Percentiles rank a stretch among this genome's conserved stretches.
phyloP scores from a whole-genome alignment of 2,888 invertebrate genomes.

The Charanyca ferruginea region DNA sequence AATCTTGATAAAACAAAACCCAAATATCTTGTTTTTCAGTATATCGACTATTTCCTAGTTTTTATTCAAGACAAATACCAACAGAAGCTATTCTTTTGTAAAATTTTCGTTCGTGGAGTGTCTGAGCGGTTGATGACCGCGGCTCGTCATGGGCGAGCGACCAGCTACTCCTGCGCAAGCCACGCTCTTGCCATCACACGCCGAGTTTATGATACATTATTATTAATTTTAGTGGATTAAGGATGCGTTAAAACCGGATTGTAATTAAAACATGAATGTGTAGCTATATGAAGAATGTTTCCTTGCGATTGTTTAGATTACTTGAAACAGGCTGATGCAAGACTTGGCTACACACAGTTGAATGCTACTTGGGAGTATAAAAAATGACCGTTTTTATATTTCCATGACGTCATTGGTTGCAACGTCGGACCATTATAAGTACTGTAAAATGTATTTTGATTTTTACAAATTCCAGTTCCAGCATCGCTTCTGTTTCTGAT shows the following conservation, averaged over 20 bases:
- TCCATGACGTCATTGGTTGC: background rate
- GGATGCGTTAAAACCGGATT: constrained; percentile 66
- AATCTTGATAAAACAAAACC: constrained; percentile 31
- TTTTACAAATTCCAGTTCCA: background rate
- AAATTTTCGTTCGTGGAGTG: constrained; percentile 70
- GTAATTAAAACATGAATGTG: constrained; percentile 59
- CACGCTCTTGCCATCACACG: constrained; percentile 60
- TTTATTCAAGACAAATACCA: constrained; percentile 62
- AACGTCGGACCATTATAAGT: background rate
- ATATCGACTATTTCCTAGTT: constrained; percentile 58
- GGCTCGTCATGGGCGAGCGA: constrained; percentile 73
- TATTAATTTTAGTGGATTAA: constrained; percentile 67
- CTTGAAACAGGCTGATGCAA: constrained; percentile 35
- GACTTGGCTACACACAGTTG: background rate
- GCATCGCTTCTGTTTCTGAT: too few species aligned
- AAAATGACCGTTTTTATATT: constrained; percentile 1
- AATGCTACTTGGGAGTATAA: constrained; percentile 14
- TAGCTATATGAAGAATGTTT: constrained; percentile 56
- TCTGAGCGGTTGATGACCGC: constrained; percentile 75
- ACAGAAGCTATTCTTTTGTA: constrained; percentile 67
- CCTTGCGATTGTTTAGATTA: constrained; percentile 53
- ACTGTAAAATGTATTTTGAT: background rate
- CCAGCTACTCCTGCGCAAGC: constrained; percentile 69
- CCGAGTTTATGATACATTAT: constrained; percentile 66
- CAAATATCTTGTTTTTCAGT: constrained; percentile 43